A percentile compares a stretch with the other conserved stretches of the same genome.
Evolutionary conservation across 37 sponge, comb jelly and placozoan genomes (phyloP).

Genomic region (Halisarca cf. caerulea): DNA sequence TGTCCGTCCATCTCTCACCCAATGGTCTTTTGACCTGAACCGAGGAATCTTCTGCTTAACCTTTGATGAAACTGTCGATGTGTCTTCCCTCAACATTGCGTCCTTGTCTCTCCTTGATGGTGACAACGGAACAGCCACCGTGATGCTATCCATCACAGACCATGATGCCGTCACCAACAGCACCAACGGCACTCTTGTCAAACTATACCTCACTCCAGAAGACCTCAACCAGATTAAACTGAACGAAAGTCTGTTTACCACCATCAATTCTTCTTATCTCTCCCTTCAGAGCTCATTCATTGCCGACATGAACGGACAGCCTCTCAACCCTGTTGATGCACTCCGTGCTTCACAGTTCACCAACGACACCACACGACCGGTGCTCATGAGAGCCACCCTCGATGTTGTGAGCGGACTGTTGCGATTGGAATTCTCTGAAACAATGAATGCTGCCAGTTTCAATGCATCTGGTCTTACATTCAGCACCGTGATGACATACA

Average conservation of each 20-base stretch:
- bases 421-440: slow-evolving; percentile 78
- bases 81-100: slow-evolving; percentile 45
- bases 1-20: slow-evolving; percentile 49
- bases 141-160: slow-evolving; percentile 39
- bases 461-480: slow-evolving; percentile 76
- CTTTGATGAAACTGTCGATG: slow-evolving; percentile 79
- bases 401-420: slow-evolving; percentile 71
- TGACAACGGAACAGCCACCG: slow-evolving; percentile 34
- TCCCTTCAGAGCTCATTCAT: slow-evolving; percentile 54
- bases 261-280: slow-evolving; percentile 58
- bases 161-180: slow-evolving; percentile 49
- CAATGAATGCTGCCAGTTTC: slow-evolving; percentile 74
- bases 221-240: slow-evolving; percentile 88
- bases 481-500: slow-evolving; percentile 32
- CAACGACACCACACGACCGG: slow-evolving; percentile 68
- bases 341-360: slow-evolving; percentile 44
- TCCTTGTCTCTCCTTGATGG: slow-evolving; percentile 55
- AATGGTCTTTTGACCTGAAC: slow-evolving; percentile 74
- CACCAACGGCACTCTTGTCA: slow-evolving; percentile 59
- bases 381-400: slow-evolving; percentile 59
- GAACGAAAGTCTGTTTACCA: slow-evolving; percentile 61
- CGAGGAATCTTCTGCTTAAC: slow-evolving; percentile 48
- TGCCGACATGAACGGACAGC: slow-evolving; percentile 74
- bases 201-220: slow-evolving; percentile 42
- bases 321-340: slow-evolving; percentile 38